These are phyloP conservation scores for Anastrepha obliqua DNA, from an alignment of 1,140 invertebrate genomes.

Conservation along the genomic window DNA sequence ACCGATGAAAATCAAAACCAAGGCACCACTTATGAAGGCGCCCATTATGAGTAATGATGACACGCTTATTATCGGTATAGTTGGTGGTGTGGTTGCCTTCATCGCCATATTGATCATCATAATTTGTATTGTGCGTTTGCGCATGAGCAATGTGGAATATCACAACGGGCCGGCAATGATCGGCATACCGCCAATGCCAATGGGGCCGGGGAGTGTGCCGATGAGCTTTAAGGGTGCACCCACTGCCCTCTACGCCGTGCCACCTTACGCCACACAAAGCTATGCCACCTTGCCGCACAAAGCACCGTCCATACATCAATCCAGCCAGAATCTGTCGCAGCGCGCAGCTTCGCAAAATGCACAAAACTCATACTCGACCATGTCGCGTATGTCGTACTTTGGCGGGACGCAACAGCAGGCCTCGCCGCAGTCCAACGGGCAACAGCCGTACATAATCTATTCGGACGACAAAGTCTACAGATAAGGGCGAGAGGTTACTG, in stretches of 20 bases:
- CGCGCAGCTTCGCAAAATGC: constrained; percentile 72
- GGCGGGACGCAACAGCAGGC: constrained; percentile 62
- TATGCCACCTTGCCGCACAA: constrained; percentile 81
- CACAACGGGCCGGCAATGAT: constrained; percentile 78
- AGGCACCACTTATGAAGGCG: constrained; percentile 77
- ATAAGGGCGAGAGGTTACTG: constrained; percentile 59
- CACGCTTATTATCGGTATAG: constrained; percentile 92
- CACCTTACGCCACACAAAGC: constrained; percentile 76
- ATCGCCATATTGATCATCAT: constrained; percentile 91
- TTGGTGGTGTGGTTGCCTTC: constrained; percentile 92
- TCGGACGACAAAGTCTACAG: constrained; percentile 73
- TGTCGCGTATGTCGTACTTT: constrained; percentile 73
- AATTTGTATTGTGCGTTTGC: constrained; percentile 88
- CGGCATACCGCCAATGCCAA: constrained; percentile 75
- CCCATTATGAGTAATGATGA: constrained; percentile 87
- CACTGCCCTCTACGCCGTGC: constrained; percentile 75
- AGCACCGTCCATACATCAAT: constrained; percentile 73
- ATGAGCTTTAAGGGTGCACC: constrained; percentile 76
- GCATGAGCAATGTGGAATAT: constrained; percentile 81
- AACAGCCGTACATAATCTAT: constrained; percentile 73
- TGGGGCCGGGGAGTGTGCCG: constrained; percentile 76
- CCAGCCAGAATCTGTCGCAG: constrained; percentile 76
- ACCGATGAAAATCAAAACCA: constrained; percentile 76
- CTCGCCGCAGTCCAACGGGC: constrained; percentile 55
- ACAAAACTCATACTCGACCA: constrained; percentile 71